Evolutionary conservation across 1,140 invertebrate species (phyloP).

Genomic region (Papilio glaucus): DNA sequence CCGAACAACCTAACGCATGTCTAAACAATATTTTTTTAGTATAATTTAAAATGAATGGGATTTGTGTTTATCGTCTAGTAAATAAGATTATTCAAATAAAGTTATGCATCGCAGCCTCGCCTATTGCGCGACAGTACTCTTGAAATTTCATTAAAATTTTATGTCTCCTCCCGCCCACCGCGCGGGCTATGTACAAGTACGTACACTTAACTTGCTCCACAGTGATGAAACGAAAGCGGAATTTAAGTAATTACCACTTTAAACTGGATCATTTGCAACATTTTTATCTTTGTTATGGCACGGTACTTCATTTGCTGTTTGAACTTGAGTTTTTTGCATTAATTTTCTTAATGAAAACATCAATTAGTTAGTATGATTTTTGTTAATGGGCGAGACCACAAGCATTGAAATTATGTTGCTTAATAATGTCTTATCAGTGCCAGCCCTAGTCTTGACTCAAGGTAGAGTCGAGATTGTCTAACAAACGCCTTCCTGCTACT

Average conservation of each 20-base stretch:
- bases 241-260: not conserved
- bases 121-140: not conserved
- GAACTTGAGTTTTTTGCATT: too few relatives aligned
- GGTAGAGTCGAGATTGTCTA: too few relatives aligned
- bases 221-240: slow-evolving; percentile 17
- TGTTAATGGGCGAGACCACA: too few relatives aligned
- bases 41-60: not conserved
- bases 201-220: too few relatives aligned
- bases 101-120: not conserved
- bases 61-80: not conserved
- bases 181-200: too few relatives aligned
- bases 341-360: too few relatives aligned
- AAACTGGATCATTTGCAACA: not conserved
- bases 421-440: not conserved
- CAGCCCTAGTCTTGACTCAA: too few relatives aligned
- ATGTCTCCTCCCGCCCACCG: not conserved
- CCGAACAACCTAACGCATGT: too few relatives aligned
- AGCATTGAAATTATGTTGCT: slow-evolving; percentile 1
- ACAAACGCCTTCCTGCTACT: too few relatives aligned
- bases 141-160: slow-evolving; percentile 29
- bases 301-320: not conserved
- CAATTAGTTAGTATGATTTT: too few relatives aligned
- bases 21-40: too few relatives aligned
- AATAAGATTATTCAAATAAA: slow-evolving; percentile 6
- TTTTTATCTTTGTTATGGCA: not conserved